These are phyloP conservation scores for Oligia strigilis DNA, from an alignment of 2,888 invertebrate genomes.

Conservation along the genomic window DNA sequence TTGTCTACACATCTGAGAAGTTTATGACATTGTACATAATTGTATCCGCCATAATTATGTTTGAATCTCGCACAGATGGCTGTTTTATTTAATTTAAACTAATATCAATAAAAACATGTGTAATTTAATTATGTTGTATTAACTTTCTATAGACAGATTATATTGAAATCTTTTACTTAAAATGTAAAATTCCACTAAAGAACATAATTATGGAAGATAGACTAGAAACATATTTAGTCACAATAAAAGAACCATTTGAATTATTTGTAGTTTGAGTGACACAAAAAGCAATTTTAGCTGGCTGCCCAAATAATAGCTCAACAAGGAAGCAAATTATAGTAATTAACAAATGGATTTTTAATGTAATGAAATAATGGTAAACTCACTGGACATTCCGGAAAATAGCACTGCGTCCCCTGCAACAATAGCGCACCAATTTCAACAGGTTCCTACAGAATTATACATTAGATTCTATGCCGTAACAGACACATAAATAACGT, in stretches of 20 bases:
- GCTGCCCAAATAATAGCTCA: not conserved
- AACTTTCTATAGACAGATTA: not conserved
- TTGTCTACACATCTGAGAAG: not conserved
- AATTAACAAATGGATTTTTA: not conserved
- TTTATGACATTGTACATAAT: not conserved
- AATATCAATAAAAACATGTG: not conserved
- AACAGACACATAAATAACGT: conserved; percentile 15
- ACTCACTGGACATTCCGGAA: conserved; percentile 91
- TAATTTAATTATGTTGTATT: not conserved
- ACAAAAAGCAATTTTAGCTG: not conserved
- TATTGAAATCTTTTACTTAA: not conserved
- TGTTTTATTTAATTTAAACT: not conserved
- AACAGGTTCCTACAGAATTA: conserved; percentile 21
- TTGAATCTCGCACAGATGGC: not conserved
- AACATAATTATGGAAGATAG: not conserved
- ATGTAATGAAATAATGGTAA: conserved; percentile 22
- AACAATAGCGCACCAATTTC: conserved; percentile 76
- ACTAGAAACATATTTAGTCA: not conserved
- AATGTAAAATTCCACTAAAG: not conserved
- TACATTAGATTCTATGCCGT: conserved; percentile 12
- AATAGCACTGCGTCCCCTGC: conserved; percentile 92
- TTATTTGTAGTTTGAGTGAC: conserved; percentile 15
- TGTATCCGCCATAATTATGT: not conserved
- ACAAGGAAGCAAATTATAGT: not conserved
- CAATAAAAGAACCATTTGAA: not conserved